These are phyloP conservation scores for Sandelia bainsii DNA, from an alignment of 2,797 vertebrate species.

Conservation along the genomic window DNA sequence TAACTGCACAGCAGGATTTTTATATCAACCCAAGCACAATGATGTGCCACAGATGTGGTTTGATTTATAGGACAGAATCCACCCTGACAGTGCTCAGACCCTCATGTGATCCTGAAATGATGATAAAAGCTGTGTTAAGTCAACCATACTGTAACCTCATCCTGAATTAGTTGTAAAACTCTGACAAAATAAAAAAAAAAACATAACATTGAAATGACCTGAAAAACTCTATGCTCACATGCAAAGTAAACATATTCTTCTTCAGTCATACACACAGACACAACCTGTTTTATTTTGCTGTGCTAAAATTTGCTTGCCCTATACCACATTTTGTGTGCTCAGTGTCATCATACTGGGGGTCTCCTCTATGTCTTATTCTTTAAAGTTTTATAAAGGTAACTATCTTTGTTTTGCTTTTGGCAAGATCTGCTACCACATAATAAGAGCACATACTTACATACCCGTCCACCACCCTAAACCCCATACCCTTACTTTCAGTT, in stretches of 20 bases:
- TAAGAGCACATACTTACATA: too few species aligned
- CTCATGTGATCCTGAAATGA: conserved; percentile 59
- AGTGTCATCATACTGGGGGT: too few species aligned
- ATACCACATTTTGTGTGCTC: background rate
- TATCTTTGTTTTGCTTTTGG: too few species aligned
- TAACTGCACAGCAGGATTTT: conserved; percentile 5
- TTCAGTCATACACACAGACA: background rate
- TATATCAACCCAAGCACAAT: conserved; percentile 9
- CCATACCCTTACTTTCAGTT: too few species aligned
- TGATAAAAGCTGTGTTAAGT: conserved; percentile 22
- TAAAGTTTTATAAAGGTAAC: background rate
- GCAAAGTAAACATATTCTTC: background rate
- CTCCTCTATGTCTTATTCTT: too few species aligned
- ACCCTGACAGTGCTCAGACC: conserved; percentile 48
- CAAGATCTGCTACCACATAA: too few species aligned
- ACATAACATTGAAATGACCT: conserved; percentile 1
- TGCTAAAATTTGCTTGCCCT: background rate
- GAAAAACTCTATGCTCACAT: background rate
- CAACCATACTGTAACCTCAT: conserved; percentile 4
- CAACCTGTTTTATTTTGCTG: background rate
- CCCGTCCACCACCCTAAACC: too few species aligned
- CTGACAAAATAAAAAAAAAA: background rate
- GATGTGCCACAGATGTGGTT: conserved; percentile 23
- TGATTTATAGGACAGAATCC: conserved; percentile 33
- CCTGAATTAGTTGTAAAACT: conserved; percentile 10